Percentiles rank a stretch among this genome's conserved stretches.
Evolutionary conservation across 2,888 invertebrate species (phyloP).

Genomic region (Sphinx pinastri): DNA sequence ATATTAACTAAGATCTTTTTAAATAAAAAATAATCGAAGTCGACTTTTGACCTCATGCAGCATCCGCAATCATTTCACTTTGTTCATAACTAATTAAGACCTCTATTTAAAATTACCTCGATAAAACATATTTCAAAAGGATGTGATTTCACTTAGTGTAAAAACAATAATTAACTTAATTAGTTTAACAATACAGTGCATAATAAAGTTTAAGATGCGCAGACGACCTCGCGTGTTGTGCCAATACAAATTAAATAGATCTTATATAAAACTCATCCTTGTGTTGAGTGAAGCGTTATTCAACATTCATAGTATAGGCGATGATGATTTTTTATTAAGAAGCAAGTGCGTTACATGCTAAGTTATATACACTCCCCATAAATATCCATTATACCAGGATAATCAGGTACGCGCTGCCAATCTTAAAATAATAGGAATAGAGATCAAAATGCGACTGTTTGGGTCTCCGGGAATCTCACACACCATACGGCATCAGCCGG

Average conservation of each 20-base stretch:
- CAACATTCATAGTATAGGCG: background rate
- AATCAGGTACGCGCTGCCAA: too few relatives aligned
- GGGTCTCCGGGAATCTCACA: background rate
- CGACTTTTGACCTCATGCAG: too few relatives aligned
- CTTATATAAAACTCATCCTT: conserved; percentile 1
- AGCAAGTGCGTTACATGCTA: too few relatives aligned
- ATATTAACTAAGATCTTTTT: too few relatives aligned
- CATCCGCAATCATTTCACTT: too few relatives aligned
- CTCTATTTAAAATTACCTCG: conserved; percentile 5
- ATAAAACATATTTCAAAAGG: conserved; percentile 2
- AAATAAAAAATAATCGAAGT: too few relatives aligned
- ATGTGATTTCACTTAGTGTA: conserved; percentile 2
- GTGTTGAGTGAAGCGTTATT: background rate
- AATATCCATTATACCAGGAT: too few relatives aligned
- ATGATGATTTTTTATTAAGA: background rate
- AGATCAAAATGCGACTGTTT: background rate
- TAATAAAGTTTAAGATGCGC: background rate
- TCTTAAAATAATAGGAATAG: background rate
- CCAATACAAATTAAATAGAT: conserved; percentile 33
- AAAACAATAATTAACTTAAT: background rate
- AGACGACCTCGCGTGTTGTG: conserved; percentile 9
- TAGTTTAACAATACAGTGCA: background rate
- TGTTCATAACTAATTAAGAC: background rate
- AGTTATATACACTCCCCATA: background rate
- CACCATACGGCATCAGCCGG: too few relatives aligned